Percentiles rank a stretch among this genome's conserved stretches.
Evolutionary conservation across 2,797 vertebrate genomes (phyloP).

Genomic region (Gila robusta): DNA sequence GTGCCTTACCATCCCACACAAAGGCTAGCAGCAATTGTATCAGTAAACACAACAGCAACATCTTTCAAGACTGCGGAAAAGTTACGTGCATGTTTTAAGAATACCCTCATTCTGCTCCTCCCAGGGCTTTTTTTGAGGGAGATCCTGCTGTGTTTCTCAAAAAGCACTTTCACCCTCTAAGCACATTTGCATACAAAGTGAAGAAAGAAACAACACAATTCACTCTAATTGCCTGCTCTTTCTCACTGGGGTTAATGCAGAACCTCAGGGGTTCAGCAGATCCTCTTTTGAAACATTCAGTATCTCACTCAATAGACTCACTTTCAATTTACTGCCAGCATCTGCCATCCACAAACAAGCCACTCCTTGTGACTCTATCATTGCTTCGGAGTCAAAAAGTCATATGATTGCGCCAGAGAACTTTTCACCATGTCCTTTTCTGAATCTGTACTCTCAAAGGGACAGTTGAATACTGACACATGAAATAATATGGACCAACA

Average conservation of each 20-base stretch:
- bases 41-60: conserved; percentile 62
- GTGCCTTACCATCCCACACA: conserved; percentile 56
- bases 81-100: conserved; percentile 67
- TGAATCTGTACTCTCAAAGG: neutral
- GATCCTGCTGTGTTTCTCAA: conserved; percentile 78
- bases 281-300: conserved; percentile 75
- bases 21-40: conserved; percentile 64
- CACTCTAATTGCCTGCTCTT: conserved; percentile 83
- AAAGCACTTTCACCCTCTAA: conserved; percentile 80
- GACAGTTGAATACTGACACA: neutral
- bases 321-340: conserved; percentile 82
- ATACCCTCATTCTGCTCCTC: conserved; percentile 68
- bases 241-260: conserved; percentile 82
- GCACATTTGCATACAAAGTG: conserved; percentile 86
- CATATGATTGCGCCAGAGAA: neutral
- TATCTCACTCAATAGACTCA: conserved; percentile 75
- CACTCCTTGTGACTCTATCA: conserved; percentile 18
- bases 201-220: conserved; percentile 83
- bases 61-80: conserved; percentile 62
- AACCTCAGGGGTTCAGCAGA: conserved; percentile 77
- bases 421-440: neutral
- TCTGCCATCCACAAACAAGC: conserved; percentile 70
- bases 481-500: neutral
- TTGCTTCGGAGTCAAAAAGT: neutral
- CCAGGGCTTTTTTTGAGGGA: conserved; percentile 64